phyloP scores from a whole-genome alignment of 2,113 vertebrate species.

The Cebidichthys violaceus region DNA sequence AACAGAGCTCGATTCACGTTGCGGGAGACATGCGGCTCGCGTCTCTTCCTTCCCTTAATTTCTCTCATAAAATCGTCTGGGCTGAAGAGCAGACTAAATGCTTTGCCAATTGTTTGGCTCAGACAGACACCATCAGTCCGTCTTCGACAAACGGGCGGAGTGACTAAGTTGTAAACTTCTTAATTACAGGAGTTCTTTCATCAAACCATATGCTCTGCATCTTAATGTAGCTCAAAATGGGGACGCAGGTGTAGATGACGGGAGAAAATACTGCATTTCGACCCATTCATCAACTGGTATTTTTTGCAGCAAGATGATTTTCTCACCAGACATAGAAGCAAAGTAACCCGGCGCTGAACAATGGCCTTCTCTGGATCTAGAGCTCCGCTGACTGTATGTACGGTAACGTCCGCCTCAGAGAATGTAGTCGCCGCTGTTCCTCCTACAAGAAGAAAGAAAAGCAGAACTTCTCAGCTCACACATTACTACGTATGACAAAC shows the following conservation, averaged over 20 bases:
- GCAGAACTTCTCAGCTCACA: background rate
- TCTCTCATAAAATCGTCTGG: slow-evolving; percentile 77
- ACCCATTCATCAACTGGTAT: background rate
- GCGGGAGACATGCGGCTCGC: slow-evolving; percentile 63
- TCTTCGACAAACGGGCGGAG: slow-evolving; percentile 25
- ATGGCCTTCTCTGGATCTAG: background rate
- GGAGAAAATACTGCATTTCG: background rate
- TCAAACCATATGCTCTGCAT: background rate
- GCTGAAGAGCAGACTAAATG: slow-evolving; percentile 74
- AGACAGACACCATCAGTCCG: slow-evolving; percentile 39
- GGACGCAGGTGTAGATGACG: background rate
- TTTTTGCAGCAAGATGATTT: background rate
- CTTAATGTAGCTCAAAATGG: background rate
- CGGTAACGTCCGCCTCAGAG: background rate
- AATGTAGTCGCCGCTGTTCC: background rate
- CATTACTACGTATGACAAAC: background rate
- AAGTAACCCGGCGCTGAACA: background rate
- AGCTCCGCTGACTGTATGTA: background rate
- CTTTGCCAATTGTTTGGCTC: slow-evolving; percentile 52
- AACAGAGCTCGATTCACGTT: slow-evolving; percentile 73
- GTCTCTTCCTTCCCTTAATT: slow-evolving; percentile 68
- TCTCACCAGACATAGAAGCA: background rate
- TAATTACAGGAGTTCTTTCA: background rate
- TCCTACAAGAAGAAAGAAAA: background rate
- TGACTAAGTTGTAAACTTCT: background rate